Evolutionary conservation across 2,797 vertebrate genomes (phyloP).

Genomic region (Galagoides demidoff): DNA sequence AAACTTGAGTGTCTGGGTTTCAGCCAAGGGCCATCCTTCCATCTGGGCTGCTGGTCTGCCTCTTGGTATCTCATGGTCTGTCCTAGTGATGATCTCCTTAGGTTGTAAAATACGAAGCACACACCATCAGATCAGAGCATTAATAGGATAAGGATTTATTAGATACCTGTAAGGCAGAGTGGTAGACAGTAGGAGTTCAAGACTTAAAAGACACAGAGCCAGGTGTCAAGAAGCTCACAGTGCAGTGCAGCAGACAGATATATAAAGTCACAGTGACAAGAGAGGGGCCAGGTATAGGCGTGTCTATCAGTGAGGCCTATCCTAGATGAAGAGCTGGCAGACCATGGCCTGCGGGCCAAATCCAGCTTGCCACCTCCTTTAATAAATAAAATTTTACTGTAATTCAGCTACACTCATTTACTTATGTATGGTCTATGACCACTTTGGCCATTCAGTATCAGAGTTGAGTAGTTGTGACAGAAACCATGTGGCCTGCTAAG

Average conservation of each 20-base stretch:
- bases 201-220: neutral
- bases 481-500: neutral
- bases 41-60: neutral
- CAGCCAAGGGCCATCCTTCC: neutral
- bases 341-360: neutral
- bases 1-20: conserved; percentile 14
- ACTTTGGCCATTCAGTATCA: neutral
- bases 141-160: neutral
- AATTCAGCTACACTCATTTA: neutral
- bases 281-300: neutral
- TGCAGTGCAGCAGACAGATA: neutral
- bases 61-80: neutral
- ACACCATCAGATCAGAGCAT: neutral
- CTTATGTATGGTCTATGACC: too few relatives aligned
- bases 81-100: neutral
- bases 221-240: neutral
- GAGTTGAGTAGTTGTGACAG: neutral
- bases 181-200: neutral
- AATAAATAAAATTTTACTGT: neutral
- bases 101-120: neutral
- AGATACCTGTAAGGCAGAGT: neutral
- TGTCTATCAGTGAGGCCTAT: neutral
- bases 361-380: neutral
- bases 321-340: too few relatives aligned
- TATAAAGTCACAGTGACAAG: neutral